Evolutionary conservation across 2,797 vertebrate species (phyloP).

Genomic region (Linurgus olivaceus): DNA sequence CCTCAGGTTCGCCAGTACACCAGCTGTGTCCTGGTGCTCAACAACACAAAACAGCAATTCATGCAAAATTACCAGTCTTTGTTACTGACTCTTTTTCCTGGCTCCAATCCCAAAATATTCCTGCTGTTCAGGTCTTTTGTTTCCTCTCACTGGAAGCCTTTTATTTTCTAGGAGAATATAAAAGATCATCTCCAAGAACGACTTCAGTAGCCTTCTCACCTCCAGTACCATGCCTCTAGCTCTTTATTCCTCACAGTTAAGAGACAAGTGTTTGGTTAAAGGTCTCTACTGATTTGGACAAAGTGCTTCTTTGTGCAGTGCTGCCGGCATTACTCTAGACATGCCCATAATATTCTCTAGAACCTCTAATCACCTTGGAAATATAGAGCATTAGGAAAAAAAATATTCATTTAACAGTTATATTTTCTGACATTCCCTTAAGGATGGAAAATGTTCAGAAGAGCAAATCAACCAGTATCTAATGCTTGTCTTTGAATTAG

Average conservation of each 20-base stretch:
- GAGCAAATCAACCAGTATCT: neutral
- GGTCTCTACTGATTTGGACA: neutral
- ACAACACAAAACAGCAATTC: slow-evolving; percentile 76
- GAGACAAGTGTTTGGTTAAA: neutral
- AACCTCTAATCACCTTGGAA: neutral
- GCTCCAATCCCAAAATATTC: slow-evolving; percentile 71
- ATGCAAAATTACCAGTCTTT: slow-evolving; percentile 76
- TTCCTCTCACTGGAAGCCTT: slow-evolving; percentile 54
- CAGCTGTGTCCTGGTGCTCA: slow-evolving; percentile 74
- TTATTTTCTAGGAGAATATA: slow-evolving; percentile 54
- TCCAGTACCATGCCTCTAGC: neutral
- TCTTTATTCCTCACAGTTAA: neutral
- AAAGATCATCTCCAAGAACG: slow-evolving; percentile 42
- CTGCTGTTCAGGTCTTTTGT: slow-evolving; percentile 77
- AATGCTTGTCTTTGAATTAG: neutral
- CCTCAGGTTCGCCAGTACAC: slow-evolving; percentile 70
- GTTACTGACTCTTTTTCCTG: slow-evolving; percentile 73
- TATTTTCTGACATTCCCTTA: neutral
- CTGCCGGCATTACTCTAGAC: neutral
- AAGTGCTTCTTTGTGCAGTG: neutral
- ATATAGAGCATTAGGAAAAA: neutral
- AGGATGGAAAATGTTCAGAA: neutral
- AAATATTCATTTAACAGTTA: neutral
- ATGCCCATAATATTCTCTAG: neutral
- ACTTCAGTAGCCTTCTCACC: slow-evolving; percentile 30